Evolutionary conservation across 2,113 vertebrate genomes (phyloP), one percentile per base, ranked within the genome.

Genomic region (Melanocharis versteri): DNA sequence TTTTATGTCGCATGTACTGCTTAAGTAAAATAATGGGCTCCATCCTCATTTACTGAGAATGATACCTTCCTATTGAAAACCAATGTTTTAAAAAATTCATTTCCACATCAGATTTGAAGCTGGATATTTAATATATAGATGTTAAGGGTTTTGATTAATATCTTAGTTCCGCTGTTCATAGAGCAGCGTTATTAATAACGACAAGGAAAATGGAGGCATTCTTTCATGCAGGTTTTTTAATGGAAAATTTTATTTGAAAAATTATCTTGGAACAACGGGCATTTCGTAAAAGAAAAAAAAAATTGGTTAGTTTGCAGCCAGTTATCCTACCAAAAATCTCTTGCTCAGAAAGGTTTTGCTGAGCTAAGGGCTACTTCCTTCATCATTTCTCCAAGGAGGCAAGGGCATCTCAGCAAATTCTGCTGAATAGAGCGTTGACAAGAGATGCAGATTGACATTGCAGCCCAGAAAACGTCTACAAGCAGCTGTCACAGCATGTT

Each of bases 11-110:
- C 80, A 58, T 23, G 60, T 70, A 5, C 27, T 73, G 80, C 71
- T 92, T 39, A 95, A 81, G 65, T 76, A 53, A 96, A 94, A 83
- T 57, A 64, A 90, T 87, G 86, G 86, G 71, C 83, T 92, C 93
- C 48, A 50, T 90, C 77, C 60, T 94, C 92, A 72, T 93, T 93
- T 95, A 60, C 48, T 62, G 56, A 44, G 79, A 90, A 21, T 76
- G 83, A 64, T 65, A 72, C 48, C 51, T 73, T 86, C 79, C 23
- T 42, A 53, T 40, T n/a, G 87, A 60, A 94, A 91, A 68, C 13
- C 15, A 27, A 68, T 56, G 57, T 37, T 83, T 87, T 76, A 82
- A 81, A 81, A 68, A 53, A 89, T 37, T 81, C 22, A 79, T 89
- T 83, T 77, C 62, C 69, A 39, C 39, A 60, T 65, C 42, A 23